Conservation (phyloP, 2,888 invertebrate genomes). For the Heliconius ismenius region DNA sequence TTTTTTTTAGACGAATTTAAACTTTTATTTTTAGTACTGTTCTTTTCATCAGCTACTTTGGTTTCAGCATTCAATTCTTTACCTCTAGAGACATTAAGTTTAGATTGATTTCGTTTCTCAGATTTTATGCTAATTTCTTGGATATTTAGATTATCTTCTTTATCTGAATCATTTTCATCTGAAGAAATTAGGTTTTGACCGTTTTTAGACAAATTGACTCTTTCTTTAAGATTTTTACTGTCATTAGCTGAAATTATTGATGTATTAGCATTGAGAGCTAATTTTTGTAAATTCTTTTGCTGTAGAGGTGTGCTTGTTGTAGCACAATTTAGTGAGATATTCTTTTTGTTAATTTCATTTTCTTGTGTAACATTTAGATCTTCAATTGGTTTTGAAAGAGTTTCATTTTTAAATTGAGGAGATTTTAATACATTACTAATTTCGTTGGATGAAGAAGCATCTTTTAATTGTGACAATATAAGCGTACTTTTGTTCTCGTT, state of each 20-base stretch:
- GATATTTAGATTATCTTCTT: constrained; percentile 32
- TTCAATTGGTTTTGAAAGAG: constrained; percentile 55
- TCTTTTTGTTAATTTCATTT: constrained; percentile 53
- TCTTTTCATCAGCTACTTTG: constrained; percentile 33
- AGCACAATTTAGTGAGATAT: constrained; percentile 54
- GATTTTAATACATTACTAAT: constrained; percentile 50
- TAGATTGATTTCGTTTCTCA: constrained; percentile 39
- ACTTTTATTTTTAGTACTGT: constrained; percentile 42
- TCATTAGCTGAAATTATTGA: constrained; percentile 56
- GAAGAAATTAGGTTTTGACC: constrained; percentile 16
- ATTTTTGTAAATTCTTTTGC: constrained; percentile 58
- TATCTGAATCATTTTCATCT: constrained; percentile 32
- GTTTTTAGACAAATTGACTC: constrained; percentile 8
- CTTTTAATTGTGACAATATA: constrained; percentile 66
- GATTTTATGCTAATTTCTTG: constrained; percentile 35
- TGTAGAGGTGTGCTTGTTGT: constrained; percentile 72
- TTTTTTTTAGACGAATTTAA: constrained; percentile 41
- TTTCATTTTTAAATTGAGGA: constrained; percentile 49
- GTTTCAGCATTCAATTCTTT: constrained; percentile 40
- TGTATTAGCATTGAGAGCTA: constrained; percentile 60
- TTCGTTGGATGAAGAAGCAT: constrained; percentile 57
- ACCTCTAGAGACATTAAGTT: constrained; percentile 18
- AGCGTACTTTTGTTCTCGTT: constrained; percentile 66
- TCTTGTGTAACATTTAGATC: constrained; percentile 50
- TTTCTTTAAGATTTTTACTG: constrained; percentile 21